Evolutionary conservation across 2,797 vertebrate genomes (phyloP).

Genomic region (Pachyuromys duprasi): DNA sequence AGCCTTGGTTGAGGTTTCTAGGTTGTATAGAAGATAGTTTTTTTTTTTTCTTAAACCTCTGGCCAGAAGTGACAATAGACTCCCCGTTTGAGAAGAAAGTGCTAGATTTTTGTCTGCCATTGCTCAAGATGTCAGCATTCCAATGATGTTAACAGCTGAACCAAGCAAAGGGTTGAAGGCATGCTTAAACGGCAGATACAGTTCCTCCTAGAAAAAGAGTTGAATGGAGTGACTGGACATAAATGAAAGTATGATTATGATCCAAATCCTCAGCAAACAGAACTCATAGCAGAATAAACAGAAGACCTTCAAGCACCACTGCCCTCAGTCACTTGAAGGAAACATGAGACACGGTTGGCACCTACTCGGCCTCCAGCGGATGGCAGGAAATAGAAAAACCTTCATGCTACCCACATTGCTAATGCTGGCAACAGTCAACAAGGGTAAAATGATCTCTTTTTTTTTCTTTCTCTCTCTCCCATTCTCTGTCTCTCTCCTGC

Average conservation of each 20-base stretch:
- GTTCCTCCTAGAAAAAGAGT: not conserved
- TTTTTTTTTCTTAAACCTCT: not conserved
- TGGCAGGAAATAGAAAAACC: not conserved
- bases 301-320: not conserved
- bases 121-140: not conserved
- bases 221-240: not conserved
- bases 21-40: not conserved
- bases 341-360: not conserved
- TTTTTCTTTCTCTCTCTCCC: not conserved
- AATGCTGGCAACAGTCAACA: not conserved
- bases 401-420: not conserved
- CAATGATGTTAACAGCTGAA: not conserved
- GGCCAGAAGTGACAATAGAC: not conserved
- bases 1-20: not conserved
- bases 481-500: not conserved
- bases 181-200: not conserved
- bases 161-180: not conserved
- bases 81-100: not conserved
- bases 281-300: not conserved
- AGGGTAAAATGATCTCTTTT: not conserved
- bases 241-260: too few relatives aligned
- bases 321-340: not conserved
- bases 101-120: not conserved
- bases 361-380: not conserved
- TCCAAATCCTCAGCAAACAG: not conserved